These are phyloP conservation scores for Aspidoscelis tigris DNA, from an alignment of 2,113 vertebrate species.

Conservation along the genomic window DNA sequence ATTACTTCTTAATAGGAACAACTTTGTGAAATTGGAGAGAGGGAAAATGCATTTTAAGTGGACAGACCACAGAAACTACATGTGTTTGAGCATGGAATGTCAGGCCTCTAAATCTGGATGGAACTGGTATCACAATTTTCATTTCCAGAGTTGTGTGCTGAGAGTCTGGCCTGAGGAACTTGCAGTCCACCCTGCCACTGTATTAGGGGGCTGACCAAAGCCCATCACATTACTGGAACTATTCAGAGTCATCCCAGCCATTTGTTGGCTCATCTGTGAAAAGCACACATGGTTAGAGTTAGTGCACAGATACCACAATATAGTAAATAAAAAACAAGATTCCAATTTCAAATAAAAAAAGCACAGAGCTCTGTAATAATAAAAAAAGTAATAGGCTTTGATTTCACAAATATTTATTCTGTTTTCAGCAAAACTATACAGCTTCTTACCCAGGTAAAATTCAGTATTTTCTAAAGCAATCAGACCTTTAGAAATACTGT, in stretches of 20 bases:
- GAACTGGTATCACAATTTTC: slow-evolving; percentile 64
- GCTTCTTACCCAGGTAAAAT: background rate
- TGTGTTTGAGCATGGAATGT: slow-evolving; percentile 76
- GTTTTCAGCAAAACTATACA: background rate
- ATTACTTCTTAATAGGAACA: slow-evolving; percentile 76
- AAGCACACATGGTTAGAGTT: slow-evolving; percentile 39
- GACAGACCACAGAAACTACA: slow-evolving; percentile 74
- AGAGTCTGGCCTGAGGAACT: slow-evolving; percentile 92
- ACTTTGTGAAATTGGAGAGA: slow-evolving; percentile 51
- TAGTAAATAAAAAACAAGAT: background rate
- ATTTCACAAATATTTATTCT: background rate
- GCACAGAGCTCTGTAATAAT: background rate
- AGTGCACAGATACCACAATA: background rate
- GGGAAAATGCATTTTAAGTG: slow-evolving; percentile 72
- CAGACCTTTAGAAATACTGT: background rate
- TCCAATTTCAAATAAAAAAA: background rate
- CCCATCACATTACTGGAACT: slow-evolving; percentile 71
- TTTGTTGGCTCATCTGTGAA: slow-evolving; percentile 93
- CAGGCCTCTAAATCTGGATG: slow-evolving; percentile 59
- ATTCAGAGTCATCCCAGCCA: slow-evolving; percentile 87
- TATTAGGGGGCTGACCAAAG: slow-evolving; percentile 83
- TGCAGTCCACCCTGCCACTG: slow-evolving; percentile 84
- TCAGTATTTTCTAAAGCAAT: background rate
- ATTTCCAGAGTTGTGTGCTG: slow-evolving; percentile 98
- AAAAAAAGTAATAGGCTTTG: background rate